Evolutionary conservation across 2,797 vertebrate genomes (phyloP).

Genomic region (Rhynchonycteris naso): DNA sequence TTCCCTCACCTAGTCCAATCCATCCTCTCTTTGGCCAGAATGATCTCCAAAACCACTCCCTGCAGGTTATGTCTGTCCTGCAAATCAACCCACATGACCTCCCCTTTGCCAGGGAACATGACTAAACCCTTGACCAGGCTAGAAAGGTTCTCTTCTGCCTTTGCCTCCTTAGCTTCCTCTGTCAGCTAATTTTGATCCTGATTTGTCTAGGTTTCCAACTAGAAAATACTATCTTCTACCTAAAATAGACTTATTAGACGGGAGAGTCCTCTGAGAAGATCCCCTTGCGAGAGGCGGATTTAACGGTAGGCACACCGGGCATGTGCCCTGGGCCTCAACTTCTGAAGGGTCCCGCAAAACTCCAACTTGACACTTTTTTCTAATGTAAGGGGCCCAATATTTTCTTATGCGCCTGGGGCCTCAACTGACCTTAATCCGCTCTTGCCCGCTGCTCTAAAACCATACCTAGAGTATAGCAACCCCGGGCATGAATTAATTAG

Average conservation of each 20-base stretch:
- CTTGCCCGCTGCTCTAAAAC: not conserved
- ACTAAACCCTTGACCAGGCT: not conserved
- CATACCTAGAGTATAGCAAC: not conserved
- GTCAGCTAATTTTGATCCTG: not conserved
- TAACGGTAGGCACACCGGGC: too few species aligned
- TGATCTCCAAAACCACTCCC: not conserved
- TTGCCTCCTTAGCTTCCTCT: not conserved
- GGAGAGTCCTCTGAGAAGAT: not conserved
- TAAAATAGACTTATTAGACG: not conserved
- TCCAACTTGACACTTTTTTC: too few species aligned
- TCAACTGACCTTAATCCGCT: too few species aligned
- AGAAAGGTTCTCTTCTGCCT: not conserved
- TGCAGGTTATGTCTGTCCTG: not conserved
- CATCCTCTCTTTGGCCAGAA: not conserved
- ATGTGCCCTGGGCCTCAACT: too few species aligned
- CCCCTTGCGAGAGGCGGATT: too few species aligned
- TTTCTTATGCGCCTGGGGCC: too few species aligned
- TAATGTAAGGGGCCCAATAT: too few species aligned
- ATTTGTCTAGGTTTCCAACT: not conserved
- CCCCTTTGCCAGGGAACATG: not conserved
- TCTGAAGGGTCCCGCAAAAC: too few species aligned
- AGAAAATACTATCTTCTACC: not conserved
- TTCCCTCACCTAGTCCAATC: not conserved
- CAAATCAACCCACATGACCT: not conserved
- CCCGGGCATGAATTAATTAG: not conserved